Evolutionary conservation across 2,888 invertebrate species (phyloP), one percentile per base, ranked within the genome.

Genomic region (Nineta flava): DNA sequence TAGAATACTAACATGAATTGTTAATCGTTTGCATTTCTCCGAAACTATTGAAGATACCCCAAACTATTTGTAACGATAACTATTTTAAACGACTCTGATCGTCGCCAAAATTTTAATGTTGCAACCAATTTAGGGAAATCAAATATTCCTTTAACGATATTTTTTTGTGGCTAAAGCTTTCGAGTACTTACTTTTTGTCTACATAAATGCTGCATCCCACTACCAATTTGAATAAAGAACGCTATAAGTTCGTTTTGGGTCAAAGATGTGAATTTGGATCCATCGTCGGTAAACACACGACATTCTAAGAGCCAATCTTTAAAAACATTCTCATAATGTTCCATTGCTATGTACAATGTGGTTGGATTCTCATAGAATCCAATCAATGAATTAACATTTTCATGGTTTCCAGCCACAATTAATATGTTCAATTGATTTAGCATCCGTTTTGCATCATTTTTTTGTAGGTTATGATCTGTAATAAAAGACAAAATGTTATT

Each of bases 291-390:
- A 62, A 52, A 73, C 70, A 52, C 79, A 61, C 65, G 77, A 72
- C 61, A 80, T 69, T 69, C 66, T 17, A 86, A 65, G 4, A 90
- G 66, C 57, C 80, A 68, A 53, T 81, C 80, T 61, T 90, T 90
- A 6, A 90, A 65, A 41, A 75, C 76, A 38, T 76, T 72, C 26
- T 76, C 73, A 35, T 75, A 75, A 58, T 81, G 75, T 63, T 88
- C 87, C 47, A 87, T 65, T 1, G 83, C 79, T 2, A 90, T 75
- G 63, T 81, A 81, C 38, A 87, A 68, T 54, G 80, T 79, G 50
- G 85, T 84, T 7, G 79, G 74, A 10, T 81, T 83, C 61, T 88
- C 87, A 60, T 84, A 85, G 34, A 86, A 83, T 1, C 90, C 90
- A 56, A 86, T 73, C 42, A 90, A 75, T 50, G 79, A 74, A 7